Percentiles rank a stretch among this genome's conserved stretches.
Evolutionary conservation across 64 coral and sea anemone species (phyloP).

Genomic region (Actinia equina): DNA sequence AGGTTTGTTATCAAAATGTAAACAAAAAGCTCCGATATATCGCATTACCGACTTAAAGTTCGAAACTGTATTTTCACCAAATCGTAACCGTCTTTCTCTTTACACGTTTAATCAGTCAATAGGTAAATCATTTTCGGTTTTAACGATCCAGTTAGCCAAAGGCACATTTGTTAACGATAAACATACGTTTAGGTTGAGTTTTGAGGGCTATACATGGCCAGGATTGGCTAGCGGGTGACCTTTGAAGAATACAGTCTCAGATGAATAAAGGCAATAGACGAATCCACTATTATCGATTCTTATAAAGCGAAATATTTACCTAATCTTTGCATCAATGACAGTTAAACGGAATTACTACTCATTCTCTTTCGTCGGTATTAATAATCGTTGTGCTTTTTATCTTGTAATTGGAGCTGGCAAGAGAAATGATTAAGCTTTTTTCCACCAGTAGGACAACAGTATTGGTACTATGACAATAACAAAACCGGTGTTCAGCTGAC

Average conservation of each 20-base stretch:
- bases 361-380: not conserved
- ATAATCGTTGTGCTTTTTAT: not conserved
- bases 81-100: not conserved
- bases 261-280: not conserved
- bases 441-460: not conserved
- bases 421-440: not conserved
- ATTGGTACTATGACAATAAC: not conserved
- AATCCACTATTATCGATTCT: not conserved
- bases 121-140: not conserved
- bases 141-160: not conserved
- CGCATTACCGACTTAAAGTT: not conserved
- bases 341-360: not conserved
- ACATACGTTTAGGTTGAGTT: not conserved
- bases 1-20: not conserved
- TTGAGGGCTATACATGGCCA: not conserved
- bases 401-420: not conserved
- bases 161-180: not conserved
- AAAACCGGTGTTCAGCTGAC: not conserved
- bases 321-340: not conserved
- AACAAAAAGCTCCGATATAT: not conserved
- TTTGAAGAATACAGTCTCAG: not conserved
- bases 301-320: not conserved
- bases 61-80: not conserved
- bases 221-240: slow-evolving; percentile 19
- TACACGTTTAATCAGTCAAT: not conserved